These are phyloP conservation scores for Seira musarum DNA, from an alignment of 2,888 invertebrate species.

Conservation along the genomic window DNA sequence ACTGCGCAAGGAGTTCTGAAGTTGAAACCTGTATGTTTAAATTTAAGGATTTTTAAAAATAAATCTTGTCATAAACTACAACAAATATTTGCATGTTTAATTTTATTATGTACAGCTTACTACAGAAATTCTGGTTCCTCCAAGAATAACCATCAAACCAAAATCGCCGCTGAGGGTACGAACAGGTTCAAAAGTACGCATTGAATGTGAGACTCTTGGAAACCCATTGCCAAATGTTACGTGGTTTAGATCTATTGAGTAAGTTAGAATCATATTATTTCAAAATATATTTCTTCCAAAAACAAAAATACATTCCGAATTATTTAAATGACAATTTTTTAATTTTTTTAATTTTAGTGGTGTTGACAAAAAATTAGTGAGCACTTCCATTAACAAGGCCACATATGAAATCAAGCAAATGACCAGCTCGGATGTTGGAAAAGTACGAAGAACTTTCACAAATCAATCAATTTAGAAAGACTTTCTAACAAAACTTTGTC, in stretches of 20 bases:
- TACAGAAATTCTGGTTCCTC: conserved; percentile 27
- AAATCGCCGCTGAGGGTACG: conserved; percentile 55
- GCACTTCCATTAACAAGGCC: conserved; percentile 34
- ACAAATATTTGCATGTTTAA: background rate
- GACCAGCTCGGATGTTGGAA: conserved; percentile 57
- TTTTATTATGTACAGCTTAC: background rate
- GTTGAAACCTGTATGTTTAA: conserved; percentile 22
- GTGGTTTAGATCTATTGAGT: conserved; percentile 61
- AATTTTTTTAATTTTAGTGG: conserved; percentile 53
- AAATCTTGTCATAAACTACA: background rate
- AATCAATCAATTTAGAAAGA: background rate
- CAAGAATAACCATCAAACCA: conserved; percentile 48
- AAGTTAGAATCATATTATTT: no score
- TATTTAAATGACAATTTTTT: no score
- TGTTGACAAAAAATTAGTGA: conserved; percentile 52
- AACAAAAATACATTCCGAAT: no score
- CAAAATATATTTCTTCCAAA: no score
- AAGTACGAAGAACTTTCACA: conserved; percentile 9
- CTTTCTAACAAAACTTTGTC: background rate
- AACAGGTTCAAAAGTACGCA: conserved; percentile 48
- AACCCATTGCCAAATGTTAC: conserved; percentile 59
- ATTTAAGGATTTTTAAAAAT: background rate
- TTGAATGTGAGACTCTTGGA: conserved; percentile 59
- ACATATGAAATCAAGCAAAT: conserved; percentile 59
- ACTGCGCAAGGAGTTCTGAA: conserved; percentile 35